Base-by-base conservation (phyloP, 1,140 invertebrate species). In the Agrypnia vestita region DNA sequence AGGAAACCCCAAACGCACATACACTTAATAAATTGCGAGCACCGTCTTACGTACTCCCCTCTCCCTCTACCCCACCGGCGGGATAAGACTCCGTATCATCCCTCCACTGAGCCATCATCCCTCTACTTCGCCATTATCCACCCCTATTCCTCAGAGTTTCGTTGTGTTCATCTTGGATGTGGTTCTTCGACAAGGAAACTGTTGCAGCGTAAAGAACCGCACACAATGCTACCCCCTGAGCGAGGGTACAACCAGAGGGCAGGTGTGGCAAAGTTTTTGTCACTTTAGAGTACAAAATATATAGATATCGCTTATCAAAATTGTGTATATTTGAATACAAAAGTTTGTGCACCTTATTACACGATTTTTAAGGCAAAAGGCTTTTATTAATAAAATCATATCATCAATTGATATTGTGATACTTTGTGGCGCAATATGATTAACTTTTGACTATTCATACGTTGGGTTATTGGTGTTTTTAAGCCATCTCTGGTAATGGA, bases 131-230 rank as follows among this genome's bases (percentile, higher is more conserved):
- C 71, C 47, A 56, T 73, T 73, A 73, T 73, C 71, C 49, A 73
- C 71, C 51, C 51, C 71, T 35, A 47, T 69, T 69, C 64, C 64
- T 69, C 64, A 69, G 44, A 69, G 64, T 73, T 73, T 49, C 47
- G 51, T 10, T 43, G 35, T 73, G 71, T 55, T 73, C 51, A 56
- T 73, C 71, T 73, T 73, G 47, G 71, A 73, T 78, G 77, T 62
- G 64, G 64, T 78, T 72, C 61, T 49, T 51, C 67, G 64, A 61
- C 64, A 61, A 51, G 67, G 77, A 72, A 72, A 72, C 67, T 78
- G 67, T 78, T 78, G 77, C 77, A 78, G 67, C 55, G 77, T 46
- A 78, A 78, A 78, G 77, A 78, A 78, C 62, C 49, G 46, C 10
- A 72, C 77, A 78, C 53, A 72, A 78, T 49, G 77, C 53, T 51